These are phyloP conservation scores for Phanerotoma sp. DNA, from an alignment of 2,888 invertebrate genomes.

Conservation along the genomic window DNA sequence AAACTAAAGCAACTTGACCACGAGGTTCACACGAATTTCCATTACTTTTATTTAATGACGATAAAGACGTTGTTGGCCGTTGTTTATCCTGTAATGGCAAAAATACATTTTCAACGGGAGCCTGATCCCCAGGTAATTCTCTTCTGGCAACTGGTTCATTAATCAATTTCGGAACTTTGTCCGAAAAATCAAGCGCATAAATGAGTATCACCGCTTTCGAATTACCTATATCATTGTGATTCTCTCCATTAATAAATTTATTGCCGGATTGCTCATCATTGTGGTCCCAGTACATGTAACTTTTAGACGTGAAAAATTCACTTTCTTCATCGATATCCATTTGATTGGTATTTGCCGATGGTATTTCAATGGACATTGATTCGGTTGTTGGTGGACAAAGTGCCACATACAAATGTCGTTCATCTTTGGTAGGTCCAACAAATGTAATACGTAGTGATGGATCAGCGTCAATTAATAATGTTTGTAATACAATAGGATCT, in stretches of 20 bases:
- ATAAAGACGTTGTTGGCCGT: too few relatives aligned
- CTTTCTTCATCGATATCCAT: slow-evolving; percentile 56
- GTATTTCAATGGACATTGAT: slow-evolving; percentile 50
- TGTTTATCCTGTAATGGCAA: slow-evolving; percentile 61
- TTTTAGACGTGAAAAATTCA: slow-evolving; percentile 49
- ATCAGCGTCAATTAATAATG: slow-evolving; percentile 48
- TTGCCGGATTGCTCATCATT: slow-evolving; percentile 62
- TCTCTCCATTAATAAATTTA: slow-evolving; percentile 62
- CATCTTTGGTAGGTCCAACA: slow-evolving; percentile 48
- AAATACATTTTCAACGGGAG: slow-evolving; percentile 70
- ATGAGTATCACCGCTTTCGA: slow-evolving; percentile 60
- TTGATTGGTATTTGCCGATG: slow-evolving; percentile 46
- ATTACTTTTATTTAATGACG: slow-evolving; percentile 14
- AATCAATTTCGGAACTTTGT: slow-evolving; percentile 59
- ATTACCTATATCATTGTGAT: slow-evolving; percentile 42
- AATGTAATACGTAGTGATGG: slow-evolving; percentile 46
- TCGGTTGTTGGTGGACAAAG: slow-evolving; percentile 37
- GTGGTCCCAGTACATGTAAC: slow-evolving; percentile 64
- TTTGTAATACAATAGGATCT: slow-evolving; percentile 52
- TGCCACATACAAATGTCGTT: slow-evolving; percentile 49
- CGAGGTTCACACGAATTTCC: slow-evolving; percentile 35
- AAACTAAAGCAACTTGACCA: slow-evolving; percentile 72
- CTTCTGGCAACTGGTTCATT: slow-evolving; percentile 66
- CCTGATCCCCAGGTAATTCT: slow-evolving; percentile 67
- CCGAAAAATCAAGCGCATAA: slow-evolving; percentile 61